These are phyloP conservation scores for Drosophila kokeensis DNA, from an alignment of 2,888 invertebrate genomes.

Conservation along the genomic window DNA sequence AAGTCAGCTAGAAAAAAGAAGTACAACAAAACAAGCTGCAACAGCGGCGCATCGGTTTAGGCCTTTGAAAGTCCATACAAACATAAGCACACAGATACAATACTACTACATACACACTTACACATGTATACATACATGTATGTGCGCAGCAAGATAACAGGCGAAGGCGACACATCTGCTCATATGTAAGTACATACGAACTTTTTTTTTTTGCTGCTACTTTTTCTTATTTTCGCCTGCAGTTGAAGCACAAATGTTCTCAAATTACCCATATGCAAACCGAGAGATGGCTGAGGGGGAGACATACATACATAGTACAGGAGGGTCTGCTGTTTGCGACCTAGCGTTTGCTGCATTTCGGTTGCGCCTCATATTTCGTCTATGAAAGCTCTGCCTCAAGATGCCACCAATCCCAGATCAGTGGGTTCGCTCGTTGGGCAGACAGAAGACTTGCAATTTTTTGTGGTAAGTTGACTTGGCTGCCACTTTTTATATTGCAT, in stretches of 20 bases:
- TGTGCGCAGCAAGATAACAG: slow-evolving; percentile 33
- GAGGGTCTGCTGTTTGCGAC: slow-evolving; percentile 59
- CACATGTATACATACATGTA: slow-evolving; percentile 4
- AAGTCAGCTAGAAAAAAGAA: slow-evolving; percentile 33
- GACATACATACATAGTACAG: slow-evolving; percentile 8
- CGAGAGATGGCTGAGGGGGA: not conserved
- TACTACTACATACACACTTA: not conserved
- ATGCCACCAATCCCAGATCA: slow-evolving; percentile 56
- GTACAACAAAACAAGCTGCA: slow-evolving; percentile 57
- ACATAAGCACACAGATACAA: slow-evolving; percentile 29
- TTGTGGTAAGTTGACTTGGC: slow-evolving; percentile 63
- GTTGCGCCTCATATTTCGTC: slow-evolving; percentile 78
- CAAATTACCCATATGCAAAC: slow-evolving; percentile 80
- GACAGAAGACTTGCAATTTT: slow-evolving; percentile 40
- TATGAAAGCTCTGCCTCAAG: slow-evolving; percentile 70
- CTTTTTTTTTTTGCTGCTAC: slow-evolving; percentile 40
- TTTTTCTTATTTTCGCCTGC: slow-evolving; percentile 65
- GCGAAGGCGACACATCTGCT: slow-evolving; percentile 73
- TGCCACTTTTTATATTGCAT: slow-evolving; percentile 20
- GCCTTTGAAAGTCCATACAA: slow-evolving; percentile 79
- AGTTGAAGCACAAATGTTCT: slow-evolving; percentile 79
- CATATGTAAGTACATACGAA: slow-evolving; percentile 29
- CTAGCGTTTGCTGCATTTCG: slow-evolving; percentile 65
- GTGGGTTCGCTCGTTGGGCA: slow-evolving; percentile 3
- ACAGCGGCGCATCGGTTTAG: slow-evolving; percentile 80